Base-by-base conservation (phyloP, 2,113 vertebrate genomes). In the Platycercus adscitus region DNA sequence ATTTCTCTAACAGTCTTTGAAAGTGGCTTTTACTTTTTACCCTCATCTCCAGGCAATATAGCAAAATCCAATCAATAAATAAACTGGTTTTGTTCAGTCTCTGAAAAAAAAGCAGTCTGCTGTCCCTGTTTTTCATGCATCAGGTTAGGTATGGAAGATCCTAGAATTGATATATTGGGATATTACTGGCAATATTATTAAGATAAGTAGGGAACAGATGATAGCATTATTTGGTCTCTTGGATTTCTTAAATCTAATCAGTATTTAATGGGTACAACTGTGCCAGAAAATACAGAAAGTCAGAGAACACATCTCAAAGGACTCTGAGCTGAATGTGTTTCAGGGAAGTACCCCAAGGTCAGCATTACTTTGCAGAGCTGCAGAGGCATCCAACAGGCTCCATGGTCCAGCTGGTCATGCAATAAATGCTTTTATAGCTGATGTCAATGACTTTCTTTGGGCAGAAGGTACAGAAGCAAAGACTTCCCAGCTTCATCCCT, bases 211-310 rank as follows among this genome's bases (percentile, higher is more conserved):
- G 43, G 86, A 94, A 84, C 58, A 95, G 81, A 93, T 79, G 65
- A 95, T 76, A 68, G 77, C 66, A 58, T 88, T 88, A 89, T 95
- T 94, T 93, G 61, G 65, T 81, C 88, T 76, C 91, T 68, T 75
- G 79, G 82, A 94, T 96, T 96, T 89, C 73, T 89, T 64, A 89
- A 93, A 92, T 92, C 83, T 94, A 93, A 96, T 96, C 88, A 94
- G 72, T 87, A 80, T 96, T 96, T 95, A 96, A 93, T 94, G 81
- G 88, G 56, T 31, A 56, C 17, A 47, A 23, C 0, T 0, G 81
- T 93, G 91, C 88, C 96, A 95, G 73, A 52, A 92, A 92, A 92
- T 56, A 61, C 83, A 86, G 77, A 95, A 93, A 91, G 93, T 28
- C 66, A 75, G 77, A 86, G 56, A 92, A 88, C 70, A 95, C 49